Base-by-base conservation (phyloP, 2,113 vertebrate species). In the Otolemur garnettii region DNA sequence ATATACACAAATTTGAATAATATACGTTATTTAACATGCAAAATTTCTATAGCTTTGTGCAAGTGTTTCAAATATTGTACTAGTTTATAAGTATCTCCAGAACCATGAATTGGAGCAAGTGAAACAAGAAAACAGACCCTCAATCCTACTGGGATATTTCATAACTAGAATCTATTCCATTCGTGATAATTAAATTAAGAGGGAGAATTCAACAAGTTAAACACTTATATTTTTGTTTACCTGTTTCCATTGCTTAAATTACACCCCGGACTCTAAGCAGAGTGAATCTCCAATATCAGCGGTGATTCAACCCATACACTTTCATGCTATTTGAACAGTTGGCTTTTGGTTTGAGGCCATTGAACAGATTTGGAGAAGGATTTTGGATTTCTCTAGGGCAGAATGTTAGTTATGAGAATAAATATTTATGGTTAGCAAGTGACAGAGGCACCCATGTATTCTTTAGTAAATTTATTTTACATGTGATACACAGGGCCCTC, bases 201-300 rank as follows among this genome's bases (percentile, higher is more conserved):
- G 18, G 13, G 87, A 80, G 11, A 88, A 75, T 93, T 79, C 81
- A 55, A 91, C 86, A 93, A 91, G 53, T 90, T 84, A 92, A 78
- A 26, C 35, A 83, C 71, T 95, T 78, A 57, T 33, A 38, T 90
- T 90, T 94, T 91, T 38, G 57, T 72, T 82, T 90, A 21, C 19
- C 35, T 83, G n/a, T 93, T 91, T 72, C 57, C n/a, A 62, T 24
- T 91, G 62, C 42, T 86, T 94, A 90, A 85, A 84, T 90, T 69
- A 79, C 53, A 9, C 26, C n/a, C 45, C 86, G 5, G 35, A 87
- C 62, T 91, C 78, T 55, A 80, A 87, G 26, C 59, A 78, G 78
- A 33, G 10, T 87, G 18, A 26, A 33, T 85, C n/a, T 38, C 42
- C 35, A 74, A 59, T 59, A 59, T 55, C 9, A 10, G 18, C 35